Percentiles rank a stretch among this genome's conserved stretches.
Conservation (phyloP, 1,140 invertebrate species). For the Heterodera carotae region DNA sequence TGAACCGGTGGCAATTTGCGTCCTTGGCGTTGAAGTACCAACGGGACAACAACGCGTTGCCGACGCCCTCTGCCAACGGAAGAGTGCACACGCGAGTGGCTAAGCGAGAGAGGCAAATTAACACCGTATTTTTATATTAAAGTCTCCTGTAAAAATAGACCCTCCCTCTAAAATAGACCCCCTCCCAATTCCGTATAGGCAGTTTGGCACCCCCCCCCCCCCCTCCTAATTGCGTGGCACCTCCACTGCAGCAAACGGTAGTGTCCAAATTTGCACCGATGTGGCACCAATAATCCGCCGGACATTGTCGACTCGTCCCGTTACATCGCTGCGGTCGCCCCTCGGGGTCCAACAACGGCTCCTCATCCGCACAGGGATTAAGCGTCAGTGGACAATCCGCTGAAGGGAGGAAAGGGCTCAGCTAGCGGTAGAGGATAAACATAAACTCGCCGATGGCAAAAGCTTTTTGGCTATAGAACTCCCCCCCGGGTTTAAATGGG, state of each 20-base stretch:
- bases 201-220: no score
- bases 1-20: conserved; percentile 57
- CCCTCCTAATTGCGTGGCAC: no score
- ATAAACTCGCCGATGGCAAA: no score
- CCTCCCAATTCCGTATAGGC: no score
- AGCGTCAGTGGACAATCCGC: conserved; percentile 34
- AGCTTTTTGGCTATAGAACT: no score
- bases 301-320: conserved; percentile 53
- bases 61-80: conserved; percentile 53
- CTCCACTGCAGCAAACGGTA: conserved; percentile 62
- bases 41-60: conserved; percentile 48
- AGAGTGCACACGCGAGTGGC: conserved; percentile 56
- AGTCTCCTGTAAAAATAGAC: no score
- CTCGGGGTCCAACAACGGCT: conserved; percentile 50
- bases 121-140: no score
- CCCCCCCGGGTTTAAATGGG: no score
- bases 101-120: no score
- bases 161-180: no score
- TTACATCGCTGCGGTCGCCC: conserved; percentile 55
- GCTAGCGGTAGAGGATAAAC: no score
- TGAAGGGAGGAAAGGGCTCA: no score
- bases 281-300: conserved; percentile 62
- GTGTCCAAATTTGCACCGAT: conserved; percentile 58
- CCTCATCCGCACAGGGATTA: conserved; percentile 60
- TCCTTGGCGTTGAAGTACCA: conserved; percentile 57